phyloP scores from a whole-genome alignment of 37 sponge, comb jelly and placozoan genomes.

The Eunapius fragilis region DNA sequence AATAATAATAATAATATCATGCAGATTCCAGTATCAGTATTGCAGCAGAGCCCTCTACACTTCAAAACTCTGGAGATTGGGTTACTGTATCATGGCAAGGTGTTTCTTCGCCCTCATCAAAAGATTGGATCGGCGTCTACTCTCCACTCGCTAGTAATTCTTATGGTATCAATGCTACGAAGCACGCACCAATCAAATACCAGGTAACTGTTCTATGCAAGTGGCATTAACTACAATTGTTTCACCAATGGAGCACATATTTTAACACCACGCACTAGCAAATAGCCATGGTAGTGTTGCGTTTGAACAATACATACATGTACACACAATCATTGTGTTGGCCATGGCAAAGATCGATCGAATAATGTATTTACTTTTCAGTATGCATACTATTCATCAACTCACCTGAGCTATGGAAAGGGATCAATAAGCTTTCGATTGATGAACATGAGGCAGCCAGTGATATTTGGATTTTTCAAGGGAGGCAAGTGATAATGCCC shows the following conservation, averaged over 20 bases:
- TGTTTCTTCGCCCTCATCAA: conserved; percentile 22
- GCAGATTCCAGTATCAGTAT: neutral
- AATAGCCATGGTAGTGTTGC: too few relatives aligned
- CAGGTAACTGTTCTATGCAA: conserved; percentile 15
- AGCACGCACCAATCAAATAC: conserved; percentile 56
- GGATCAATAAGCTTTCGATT: conserved; percentile 49
- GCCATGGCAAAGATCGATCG: too few relatives aligned
- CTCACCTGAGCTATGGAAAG: conserved; percentile 31
- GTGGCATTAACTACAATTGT: neutral
- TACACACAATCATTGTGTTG: too few relatives aligned
- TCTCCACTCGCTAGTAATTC: conserved; percentile 41
- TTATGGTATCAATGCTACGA: conserved; percentile 34
- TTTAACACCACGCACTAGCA: too few relatives aligned
- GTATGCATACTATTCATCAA: conserved; percentile 32
- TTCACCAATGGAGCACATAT: too few relatives aligned
- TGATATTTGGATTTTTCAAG: conserved; percentile 65
- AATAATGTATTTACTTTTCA: neutral
- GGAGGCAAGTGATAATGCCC: conserved; percentile 19
- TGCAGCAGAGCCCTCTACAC: neutral
- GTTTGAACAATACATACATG: too few relatives aligned
- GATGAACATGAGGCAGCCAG: conserved; percentile 54
- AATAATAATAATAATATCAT: neutral
- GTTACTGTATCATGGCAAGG: conserved; percentile 49
- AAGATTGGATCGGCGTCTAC: conserved; percentile 72
- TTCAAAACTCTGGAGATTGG: conserved; percentile 53